phyloP scores from a whole-genome alignment of 2,888 invertebrate species.

The Drosophila maculinotata region DNA sequence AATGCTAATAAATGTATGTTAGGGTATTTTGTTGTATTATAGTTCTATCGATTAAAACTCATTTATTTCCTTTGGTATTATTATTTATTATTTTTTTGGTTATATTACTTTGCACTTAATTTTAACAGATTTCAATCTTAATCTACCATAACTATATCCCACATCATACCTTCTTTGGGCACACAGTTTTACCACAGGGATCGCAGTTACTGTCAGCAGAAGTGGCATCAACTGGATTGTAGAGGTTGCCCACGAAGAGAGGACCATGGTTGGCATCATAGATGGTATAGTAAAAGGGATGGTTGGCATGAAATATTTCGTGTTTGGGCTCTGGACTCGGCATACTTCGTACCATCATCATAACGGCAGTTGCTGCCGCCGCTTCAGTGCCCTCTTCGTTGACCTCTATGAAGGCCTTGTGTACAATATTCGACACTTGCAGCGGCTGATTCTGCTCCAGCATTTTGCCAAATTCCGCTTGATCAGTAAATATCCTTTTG shows the following conservation, averaged over 20 bases:
- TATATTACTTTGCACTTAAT: too few species aligned
- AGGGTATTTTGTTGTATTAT: too few species aligned
- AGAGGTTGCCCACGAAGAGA: slow-evolving; percentile 31
- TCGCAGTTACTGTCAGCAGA: too few species aligned
- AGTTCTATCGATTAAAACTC: too few species aligned
- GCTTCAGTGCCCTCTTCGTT: slow-evolving; percentile 95
- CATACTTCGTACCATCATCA: not conserved
- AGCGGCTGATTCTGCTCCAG: slow-evolving; percentile 83
- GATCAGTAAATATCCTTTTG: slow-evolving; percentile 87
- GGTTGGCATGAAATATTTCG: slow-evolving; percentile 43
- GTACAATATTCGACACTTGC: slow-evolving; percentile 89
- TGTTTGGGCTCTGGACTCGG: not conserved
- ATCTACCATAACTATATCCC: too few species aligned
- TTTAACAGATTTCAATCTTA: too few species aligned
- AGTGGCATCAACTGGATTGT: not conserved
- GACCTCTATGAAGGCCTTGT: slow-evolving; percentile 94
- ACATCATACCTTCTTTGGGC: not conserved
- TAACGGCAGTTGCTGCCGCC: slow-evolving; percentile 89
- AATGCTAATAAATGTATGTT: too few species aligned
- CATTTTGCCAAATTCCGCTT: slow-evolving; percentile 88
- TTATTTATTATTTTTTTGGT: too few species aligned
- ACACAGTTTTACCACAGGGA: not conserved
- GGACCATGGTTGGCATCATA: slow-evolving; percentile 32
- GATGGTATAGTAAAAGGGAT: slow-evolving; percentile 44
- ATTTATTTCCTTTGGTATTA: too few species aligned